phyloP scores from a whole-genome alignment of 2,888 invertebrate genomes.

The Adineta ricciae region DNA sequence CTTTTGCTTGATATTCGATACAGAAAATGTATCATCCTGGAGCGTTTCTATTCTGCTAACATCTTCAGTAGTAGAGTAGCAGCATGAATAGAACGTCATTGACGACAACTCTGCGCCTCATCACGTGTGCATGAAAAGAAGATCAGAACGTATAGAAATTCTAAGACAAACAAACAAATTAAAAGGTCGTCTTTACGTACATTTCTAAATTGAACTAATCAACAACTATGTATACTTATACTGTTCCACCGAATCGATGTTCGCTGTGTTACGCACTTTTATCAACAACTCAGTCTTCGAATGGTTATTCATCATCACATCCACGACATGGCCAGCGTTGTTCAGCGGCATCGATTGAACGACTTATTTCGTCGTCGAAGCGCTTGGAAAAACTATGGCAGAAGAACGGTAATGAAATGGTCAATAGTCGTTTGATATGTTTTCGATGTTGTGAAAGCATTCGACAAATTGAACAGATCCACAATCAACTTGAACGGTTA shows the following conservation, averaged over 20 bases:
- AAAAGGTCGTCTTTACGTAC: neutral
- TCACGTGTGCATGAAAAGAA: neutral
- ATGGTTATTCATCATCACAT: neutral
- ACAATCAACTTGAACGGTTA: neutral
- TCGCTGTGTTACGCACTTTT: neutral
- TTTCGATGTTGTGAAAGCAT: constrained; percentile 7
- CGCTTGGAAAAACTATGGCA: neutral
- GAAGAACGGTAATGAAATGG: neutral
- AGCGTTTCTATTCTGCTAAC: neutral
- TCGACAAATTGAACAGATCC: neutral
- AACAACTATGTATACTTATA: neutral
- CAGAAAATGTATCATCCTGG: constrained; percentile 13
- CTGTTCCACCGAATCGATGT: neutral
- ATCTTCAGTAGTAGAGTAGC: neutral
- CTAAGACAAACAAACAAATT: neutral
- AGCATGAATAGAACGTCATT: neutral
- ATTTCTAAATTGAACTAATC: neutral
- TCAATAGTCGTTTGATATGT: neutral
- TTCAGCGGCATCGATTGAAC: neutral
- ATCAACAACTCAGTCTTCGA: neutral
- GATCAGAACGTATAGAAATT: neutral
- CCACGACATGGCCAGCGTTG: neutral
- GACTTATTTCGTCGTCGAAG: neutral
- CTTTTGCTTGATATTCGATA: constrained; percentile 22
- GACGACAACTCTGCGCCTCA: neutral